Base-by-base conservation (phyloP, 2,797 vertebrate species). In the Poeciliopsis gracilis region DNA sequence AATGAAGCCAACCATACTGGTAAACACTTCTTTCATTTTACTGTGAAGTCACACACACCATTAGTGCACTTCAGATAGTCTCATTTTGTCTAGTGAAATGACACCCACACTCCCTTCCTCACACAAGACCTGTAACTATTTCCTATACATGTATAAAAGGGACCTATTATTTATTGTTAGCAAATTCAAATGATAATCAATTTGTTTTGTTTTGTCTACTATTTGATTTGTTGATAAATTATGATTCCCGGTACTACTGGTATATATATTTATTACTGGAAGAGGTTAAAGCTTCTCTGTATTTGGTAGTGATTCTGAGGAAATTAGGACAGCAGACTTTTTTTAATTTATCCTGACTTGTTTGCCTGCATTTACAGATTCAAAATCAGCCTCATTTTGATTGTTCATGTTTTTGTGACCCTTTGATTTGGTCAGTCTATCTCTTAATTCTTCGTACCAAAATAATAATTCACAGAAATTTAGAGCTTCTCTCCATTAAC, bases 401-500 rank as follows among this genome's bases (percentile, higher is more conserved):
- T 57, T 73, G 73, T 77, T 41, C 8, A 2, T 43, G 41, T 30
- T 45, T 83, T 70, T 70, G 28, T 69, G 28, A 70, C 74, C 20
- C 1, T 76, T 63, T 30, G 12, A 76, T 33, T 76, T 59, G 0
- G 49, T 76, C 63, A 70, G 25, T 77, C 43, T 23, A 45, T 20
- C 4, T 23, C 72, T 61, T 61, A 63, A 69, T 81, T 30, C 7
- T 73, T 76, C 70, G 76, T 41, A 53, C 79, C 78, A 63, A 71
- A 61, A 67, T 61, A 72, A 72, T 75, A 70, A 80, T 49, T 51
- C 78, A 69, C 82, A 89, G 76, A 84, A 84, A 76, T 88, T 86
- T 86, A 82, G 82, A 81, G 57, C 79, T 63, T 73, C 85, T 86
- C 90, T 82, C 85, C 90, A 93, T 92, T 92, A 91, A 86, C 90